Evolutionary conservation across 2,888 invertebrate genomes (phyloP).

Genomic region (Drosophila macrothrix): DNA sequence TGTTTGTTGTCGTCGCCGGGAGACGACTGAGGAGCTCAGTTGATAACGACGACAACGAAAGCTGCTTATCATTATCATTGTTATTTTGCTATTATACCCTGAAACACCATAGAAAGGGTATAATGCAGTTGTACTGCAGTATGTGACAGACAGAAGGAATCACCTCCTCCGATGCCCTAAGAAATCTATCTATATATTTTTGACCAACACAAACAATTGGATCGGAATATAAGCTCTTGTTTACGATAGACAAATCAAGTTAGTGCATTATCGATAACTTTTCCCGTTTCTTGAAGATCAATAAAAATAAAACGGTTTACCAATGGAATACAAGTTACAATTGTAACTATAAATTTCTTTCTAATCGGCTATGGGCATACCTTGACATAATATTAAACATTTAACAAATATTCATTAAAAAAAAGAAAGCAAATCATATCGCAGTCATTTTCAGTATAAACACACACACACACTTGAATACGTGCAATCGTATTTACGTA

Average conservation of each 20-base stretch:
- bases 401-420: not conserved
- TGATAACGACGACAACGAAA: constrained; percentile 21
- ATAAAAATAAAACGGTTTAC: not conserved
- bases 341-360: not conserved
- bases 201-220: not conserved
- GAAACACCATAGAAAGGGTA: not conserved
- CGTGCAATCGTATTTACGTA: too few species aligned
- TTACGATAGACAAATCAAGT: not conserved
- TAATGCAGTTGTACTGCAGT: not conserved
- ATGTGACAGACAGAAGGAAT: not conserved
- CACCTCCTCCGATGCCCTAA: not conserved
- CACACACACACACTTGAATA: not conserved
- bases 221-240: not conserved
- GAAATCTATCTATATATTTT: not conserved
- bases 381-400: not conserved
- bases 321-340: not conserved
- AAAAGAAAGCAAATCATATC: not conserved
- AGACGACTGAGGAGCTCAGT: not conserved
- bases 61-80: constrained; percentile 32
- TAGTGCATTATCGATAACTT: not conserved
- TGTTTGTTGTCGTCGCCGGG: not conserved
- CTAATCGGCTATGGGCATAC: not conserved
- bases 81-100: not conserved
- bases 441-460: not conserved
- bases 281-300: not conserved